phyloP scores from a whole-genome alignment of 2,888 invertebrate species.

The Pseudococcus viburni region DNA sequence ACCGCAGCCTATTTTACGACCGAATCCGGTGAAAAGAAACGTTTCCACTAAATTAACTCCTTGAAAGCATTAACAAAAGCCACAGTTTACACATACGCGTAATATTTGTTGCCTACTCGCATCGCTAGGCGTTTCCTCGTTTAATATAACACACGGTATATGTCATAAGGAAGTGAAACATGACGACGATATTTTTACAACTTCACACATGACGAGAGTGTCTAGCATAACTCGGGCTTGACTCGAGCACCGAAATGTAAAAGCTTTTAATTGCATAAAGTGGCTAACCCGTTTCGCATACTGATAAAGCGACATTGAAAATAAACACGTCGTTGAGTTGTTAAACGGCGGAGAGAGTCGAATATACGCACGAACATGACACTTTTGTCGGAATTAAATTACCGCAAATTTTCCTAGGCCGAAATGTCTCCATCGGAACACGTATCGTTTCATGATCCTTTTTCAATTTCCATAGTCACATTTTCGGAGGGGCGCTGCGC shows the following conservation, averaged over 20 bases:
- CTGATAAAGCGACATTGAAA: constrained; percentile 38
- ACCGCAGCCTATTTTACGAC: neutral
- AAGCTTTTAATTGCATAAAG: constrained; percentile 47
- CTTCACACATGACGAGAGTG: neutral
- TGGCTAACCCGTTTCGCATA: constrained; percentile 42
- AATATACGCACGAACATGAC: neutral
- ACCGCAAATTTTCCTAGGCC: neutral
- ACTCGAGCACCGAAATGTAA: constrained; percentile 33
- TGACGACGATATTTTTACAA: constrained; percentile 30
- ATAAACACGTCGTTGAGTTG: constrained; percentile 51
- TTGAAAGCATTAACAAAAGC: constrained; percentile 24
- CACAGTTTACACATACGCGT: neutral
- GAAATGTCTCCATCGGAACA: neutral
- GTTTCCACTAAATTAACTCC: constrained; percentile 20
- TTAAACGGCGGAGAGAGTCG: neutral
- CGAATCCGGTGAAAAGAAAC: constrained; percentile 2
- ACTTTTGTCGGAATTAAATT: constrained; percentile 44
- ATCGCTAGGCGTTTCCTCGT: constrained; percentile 15
- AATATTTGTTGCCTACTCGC: constrained; percentile 28
- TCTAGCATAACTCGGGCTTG: neutral
- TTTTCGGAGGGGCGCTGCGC: neutral
- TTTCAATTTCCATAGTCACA: constrained; percentile 33
- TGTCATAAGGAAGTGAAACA: constrained; percentile 17
- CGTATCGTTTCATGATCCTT: constrained; percentile 26
- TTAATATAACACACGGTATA: constrained; percentile 33